Evolutionary conservation across 2,888 invertebrate species (phyloP), one percentile per base, ranked within the genome.

Genomic region (Scrobipalpa costella): DNA sequence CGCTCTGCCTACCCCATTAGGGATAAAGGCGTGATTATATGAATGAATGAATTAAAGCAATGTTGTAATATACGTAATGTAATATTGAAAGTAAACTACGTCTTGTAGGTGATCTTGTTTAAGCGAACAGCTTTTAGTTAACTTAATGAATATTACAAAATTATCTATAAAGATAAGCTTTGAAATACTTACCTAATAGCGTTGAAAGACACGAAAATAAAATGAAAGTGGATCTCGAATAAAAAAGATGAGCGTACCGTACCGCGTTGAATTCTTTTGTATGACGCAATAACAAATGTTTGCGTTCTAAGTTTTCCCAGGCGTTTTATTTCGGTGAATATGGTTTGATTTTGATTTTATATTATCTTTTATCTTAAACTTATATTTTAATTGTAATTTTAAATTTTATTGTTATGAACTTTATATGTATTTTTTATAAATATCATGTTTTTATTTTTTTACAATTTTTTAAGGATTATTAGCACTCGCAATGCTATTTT

Each of bases 251-350:
- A 19, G 21, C 33, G 27, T 5, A 55, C 6, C 33, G 27, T 5
- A 55, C 6, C 33, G 60, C 47, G 60, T 61, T 50, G 47, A 61
- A 49, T 49, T 61, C 60, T 61, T 61, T 49, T 19, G 19, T 61
- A 49, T 38, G 34, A 55, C 55, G n/a, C 59, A 44, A 44, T 44
- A 0, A 0, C 3, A 7, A 44, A 13, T 21, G 33, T 55, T 55
- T 55, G 55, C 55, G 27, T 27, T 55, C 1, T 7, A 34, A 33
- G 55, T 27, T 55, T n/a, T 6, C n/a, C 3, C 33, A 55, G 55
- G 55, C 55, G 55, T 34, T 55, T 55, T 7, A 21, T 19, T 55
- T 34, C n/a, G 27, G 15, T 27, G 27, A 27, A 50, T 0, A 50
- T 49, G 19, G 2, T 3, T 49, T 17, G 17, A 17, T 17, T 49